Evolutionary conservation across 2,113 vertebrate species (phyloP).

Genomic region (Odontophorus gujanensis): DNA sequence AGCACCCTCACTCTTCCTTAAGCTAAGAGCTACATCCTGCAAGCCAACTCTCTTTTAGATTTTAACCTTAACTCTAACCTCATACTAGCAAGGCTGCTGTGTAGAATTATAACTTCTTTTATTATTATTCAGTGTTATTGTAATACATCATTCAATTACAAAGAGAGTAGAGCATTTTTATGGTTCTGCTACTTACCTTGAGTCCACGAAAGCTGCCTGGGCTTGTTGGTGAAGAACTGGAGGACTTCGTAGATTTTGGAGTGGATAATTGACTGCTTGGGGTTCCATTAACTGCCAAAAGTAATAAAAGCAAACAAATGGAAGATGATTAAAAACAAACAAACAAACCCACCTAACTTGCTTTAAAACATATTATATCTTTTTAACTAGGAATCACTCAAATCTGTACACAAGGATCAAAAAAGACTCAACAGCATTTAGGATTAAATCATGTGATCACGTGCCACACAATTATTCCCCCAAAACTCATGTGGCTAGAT

Average conservation of each 20-base stretch:
- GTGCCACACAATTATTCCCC: background rate
- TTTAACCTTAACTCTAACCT: background rate
- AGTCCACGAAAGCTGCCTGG: conserved; percentile 85
- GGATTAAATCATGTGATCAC: background rate
- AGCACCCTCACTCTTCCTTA: background rate
- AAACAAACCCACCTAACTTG: background rate
- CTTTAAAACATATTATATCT: background rate
- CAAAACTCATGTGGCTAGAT: background rate
- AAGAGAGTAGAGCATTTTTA: background rate
- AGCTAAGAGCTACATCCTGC: background rate
- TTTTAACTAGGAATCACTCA: background rate
- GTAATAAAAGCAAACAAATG: conserved; percentile 41
- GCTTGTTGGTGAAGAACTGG: conserved; percentile 93
- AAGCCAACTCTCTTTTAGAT: background rate
- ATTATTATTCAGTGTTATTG: background rate
- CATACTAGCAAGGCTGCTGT: background rate
- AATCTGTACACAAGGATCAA: conserved; percentile 7
- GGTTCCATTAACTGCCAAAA: conserved; percentile 87
- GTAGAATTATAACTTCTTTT: background rate
- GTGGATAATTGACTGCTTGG: conserved; percentile 91
- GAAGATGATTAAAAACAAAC: background rate
- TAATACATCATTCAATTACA: background rate
- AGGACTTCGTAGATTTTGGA: conserved; percentile 93
- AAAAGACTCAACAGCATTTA: background rate
- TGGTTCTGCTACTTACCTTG: conserved; percentile 81